phyloP scores from a whole-genome alignment of 1,140 invertebrate genomes.

The Andrena cerasifolii region DNA sequence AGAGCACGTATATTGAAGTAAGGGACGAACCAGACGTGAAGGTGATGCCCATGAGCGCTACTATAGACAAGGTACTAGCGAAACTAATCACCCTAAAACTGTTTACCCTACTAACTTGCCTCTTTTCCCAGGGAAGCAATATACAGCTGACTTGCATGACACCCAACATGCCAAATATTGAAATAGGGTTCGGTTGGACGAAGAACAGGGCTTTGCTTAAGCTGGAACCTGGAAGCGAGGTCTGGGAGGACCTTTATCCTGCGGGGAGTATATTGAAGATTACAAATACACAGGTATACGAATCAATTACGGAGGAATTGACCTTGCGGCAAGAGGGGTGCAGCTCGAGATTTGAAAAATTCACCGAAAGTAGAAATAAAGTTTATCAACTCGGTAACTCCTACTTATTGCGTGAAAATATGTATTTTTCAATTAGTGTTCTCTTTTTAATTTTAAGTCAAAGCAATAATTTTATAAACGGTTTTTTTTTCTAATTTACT shows the following conservation, averaged over 20 bases:
- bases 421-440: too few species aligned
- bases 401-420: too few species aligned
- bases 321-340: too few species aligned
- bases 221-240: slow-evolving; percentile 86
- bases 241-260: slow-evolving; percentile 91
- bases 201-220: slow-evolving; percentile 88
- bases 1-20: slow-evolving; percentile 86
- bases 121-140: slow-evolving; percentile 70
- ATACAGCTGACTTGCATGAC: slow-evolving; percentile 78
- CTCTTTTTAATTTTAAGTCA: too few species aligned
- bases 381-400: too few species aligned
- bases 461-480: too few species aligned
- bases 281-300: slow-evolving; percentile 86
- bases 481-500: too few species aligned
- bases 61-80: slow-evolving; percentile 85
- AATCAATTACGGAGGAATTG: not conserved
- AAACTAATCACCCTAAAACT: not conserved
- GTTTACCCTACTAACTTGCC: not conserved
- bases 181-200: slow-evolving; percentile 91
- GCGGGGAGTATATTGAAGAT: slow-evolving; percentile 90
- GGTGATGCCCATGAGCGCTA: slow-evolving; percentile 88
- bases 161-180: slow-evolving; percentile 76
- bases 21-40: slow-evolving; percentile 86
- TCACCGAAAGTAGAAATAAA: too few species aligned
- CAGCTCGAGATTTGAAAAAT: too few species aligned